These are phyloP conservation scores for Agrilus mali DNA, from an alignment of 2,888 invertebrate genomes.

Conservation along the genomic window DNA sequence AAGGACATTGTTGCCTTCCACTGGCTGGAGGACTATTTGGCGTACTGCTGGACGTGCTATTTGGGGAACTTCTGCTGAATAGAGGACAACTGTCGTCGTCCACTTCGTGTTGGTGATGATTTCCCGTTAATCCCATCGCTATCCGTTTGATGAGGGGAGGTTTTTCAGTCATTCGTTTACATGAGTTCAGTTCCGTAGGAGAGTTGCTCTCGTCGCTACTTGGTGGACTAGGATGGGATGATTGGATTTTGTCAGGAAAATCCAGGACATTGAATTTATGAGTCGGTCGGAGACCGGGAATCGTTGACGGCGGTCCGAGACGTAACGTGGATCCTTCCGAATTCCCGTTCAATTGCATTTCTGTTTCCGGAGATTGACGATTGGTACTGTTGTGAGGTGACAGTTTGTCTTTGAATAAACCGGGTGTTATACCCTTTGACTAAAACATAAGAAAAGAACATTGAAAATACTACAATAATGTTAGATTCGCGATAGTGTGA, in stretches of 20 bases:
- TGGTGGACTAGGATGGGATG: constrained; percentile 41
- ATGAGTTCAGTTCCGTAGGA: constrained; percentile 76
- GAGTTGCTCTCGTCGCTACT: constrained; percentile 82
- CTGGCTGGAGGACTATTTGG: constrained; percentile 55
- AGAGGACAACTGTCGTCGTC: constrained; percentile 61
- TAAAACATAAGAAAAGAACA: constrained; percentile 16
- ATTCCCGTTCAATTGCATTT: constrained; percentile 36
- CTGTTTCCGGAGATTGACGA: constrained; percentile 35
- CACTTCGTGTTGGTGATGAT: constrained; percentile 30
- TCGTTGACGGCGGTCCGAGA: constrained; percentile 46
- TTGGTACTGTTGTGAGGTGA: constrained; percentile 18
- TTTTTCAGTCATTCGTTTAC: constrained; percentile 68
- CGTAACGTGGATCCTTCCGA: constrained; percentile 37
- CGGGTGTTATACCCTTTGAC: constrained; percentile 31
- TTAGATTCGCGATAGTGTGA: too few relatives aligned
- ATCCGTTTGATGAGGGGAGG: constrained; percentile 67
- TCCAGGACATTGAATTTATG: constrained; percentile 44
- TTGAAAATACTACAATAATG: too few relatives aligned
- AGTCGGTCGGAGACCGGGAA: constrained; percentile 53
- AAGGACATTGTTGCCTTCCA: constrained; percentile 23
- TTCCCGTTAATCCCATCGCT: constrained; percentile 60
- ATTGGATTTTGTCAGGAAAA: constrained; percentile 29
- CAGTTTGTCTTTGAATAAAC: constrained; percentile 25
- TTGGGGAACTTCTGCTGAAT: constrained; percentile 45
- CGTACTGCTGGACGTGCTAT: constrained; percentile 43